These are phyloP conservation scores for Mythimna ferrago DNA, from an alignment of 2,888 invertebrate species.

Conservation along the genomic window DNA sequence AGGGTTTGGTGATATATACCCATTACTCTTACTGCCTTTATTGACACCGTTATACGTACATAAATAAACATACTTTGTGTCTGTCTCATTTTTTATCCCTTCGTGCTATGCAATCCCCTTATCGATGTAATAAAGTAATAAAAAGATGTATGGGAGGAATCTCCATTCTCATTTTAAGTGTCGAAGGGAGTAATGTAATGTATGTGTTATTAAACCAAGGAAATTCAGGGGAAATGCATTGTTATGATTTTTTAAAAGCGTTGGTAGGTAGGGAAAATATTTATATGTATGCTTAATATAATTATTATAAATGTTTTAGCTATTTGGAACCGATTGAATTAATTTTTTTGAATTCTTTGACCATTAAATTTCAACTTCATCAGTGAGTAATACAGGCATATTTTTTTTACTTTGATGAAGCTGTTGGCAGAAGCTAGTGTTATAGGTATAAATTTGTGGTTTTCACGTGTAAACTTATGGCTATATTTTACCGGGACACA, in stretches of 20 bases:
- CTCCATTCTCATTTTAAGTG: conserved; percentile 45
- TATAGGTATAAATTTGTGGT: too few relatives aligned
- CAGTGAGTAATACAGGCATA: too few relatives aligned
- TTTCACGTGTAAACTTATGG: too few relatives aligned
- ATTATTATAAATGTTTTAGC: too few relatives aligned
- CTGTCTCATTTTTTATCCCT: conserved; percentile 54
- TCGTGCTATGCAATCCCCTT: conserved; percentile 29
- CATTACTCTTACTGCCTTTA: conserved; percentile 59
- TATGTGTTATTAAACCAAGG: conserved; percentile 4
- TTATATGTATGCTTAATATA: too few relatives aligned
- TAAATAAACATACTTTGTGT: conserved; percentile 60
- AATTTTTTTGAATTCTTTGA: too few relatives aligned
- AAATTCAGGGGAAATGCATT: conserved; percentile 9
- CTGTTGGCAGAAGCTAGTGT: too few relatives aligned
- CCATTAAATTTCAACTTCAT: too few relatives aligned
- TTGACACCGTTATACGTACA: conserved; percentile 53
- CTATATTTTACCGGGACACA: too few relatives aligned
- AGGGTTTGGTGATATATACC: conserved; percentile 43
- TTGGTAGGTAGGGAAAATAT: not conserved
- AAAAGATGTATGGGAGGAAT: conserved; percentile 52
- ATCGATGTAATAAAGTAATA: conserved; percentile 54
- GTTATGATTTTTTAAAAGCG: not conserved
- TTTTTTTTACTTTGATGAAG: too few relatives aligned
- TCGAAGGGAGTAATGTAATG: conserved; percentile 24
- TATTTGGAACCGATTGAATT: too few relatives aligned